Evolutionary conservation across 2,888 invertebrate genomes (phyloP), one percentile per base, ranked within the genome.

Genomic region (Mycogona germanica): DNA sequence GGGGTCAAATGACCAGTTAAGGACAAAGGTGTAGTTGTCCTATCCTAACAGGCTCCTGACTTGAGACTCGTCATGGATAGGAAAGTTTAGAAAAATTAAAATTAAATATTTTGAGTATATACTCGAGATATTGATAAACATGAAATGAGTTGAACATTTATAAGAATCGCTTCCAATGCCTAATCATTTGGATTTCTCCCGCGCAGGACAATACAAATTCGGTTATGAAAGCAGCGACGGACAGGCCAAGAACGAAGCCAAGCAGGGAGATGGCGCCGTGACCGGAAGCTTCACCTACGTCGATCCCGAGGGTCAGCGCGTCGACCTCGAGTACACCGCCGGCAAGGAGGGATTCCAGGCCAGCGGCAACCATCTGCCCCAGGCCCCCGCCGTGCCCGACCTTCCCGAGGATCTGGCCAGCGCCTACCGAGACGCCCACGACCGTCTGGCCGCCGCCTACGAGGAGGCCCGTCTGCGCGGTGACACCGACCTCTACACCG

Each of bases 321-420:
- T 81, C 57, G 77, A 78, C 73, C 79, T 79, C 65, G 59, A 56
- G 17, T 59, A 61, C 53, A 55, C 56, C 78, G 82, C 83, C 55
- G 82, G 83, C 65, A 76, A 78, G 59, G 73, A 76, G 59, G 85
- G 84, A 17, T 85, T 84, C 74, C 84, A 84, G 70, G 84, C 84
- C 58, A 77, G 80, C 55, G 84, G 84, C 64, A 83, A 28, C 19
- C 46, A 46, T 25, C 26, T 53, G 35, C 53, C 51, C 3, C 19
- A 45, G 17, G 44, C 51, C 17, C 51, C 51, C n/a, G 51, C 25
- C 28, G 29, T 29, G 21, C 46, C 46, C 26, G 45, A 45, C 26
- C 45, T 45, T 1, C 42, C 51, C 7, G 51, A 26, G 7, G 26
- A 45, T 2, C 44, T 51, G 14, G 45, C 42, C 5, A 21, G 45